These are phyloP conservation scores for Gobionotothen gibberifrons DNA, from an alignment of 2,797 vertebrate species.

Conservation along the genomic window DNA sequence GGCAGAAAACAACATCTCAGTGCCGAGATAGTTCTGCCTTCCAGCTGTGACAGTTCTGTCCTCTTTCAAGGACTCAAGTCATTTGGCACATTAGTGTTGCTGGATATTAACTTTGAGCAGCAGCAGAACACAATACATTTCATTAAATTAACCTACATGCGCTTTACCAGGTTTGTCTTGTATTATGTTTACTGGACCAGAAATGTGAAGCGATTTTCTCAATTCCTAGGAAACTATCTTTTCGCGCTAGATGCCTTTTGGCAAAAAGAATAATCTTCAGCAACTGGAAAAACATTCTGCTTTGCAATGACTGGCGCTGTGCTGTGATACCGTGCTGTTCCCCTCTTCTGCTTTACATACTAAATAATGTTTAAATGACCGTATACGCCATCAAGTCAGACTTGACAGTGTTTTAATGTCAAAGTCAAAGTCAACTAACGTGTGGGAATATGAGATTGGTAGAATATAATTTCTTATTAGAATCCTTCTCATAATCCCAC, in stretches of 20 bases:
- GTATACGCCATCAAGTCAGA: no score
- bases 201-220: background rate
- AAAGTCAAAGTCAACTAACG: no score
- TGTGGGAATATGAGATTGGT: no score
- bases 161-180: background rate
- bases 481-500: no score
- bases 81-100: background rate
- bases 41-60: background rate
- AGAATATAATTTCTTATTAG: no score
- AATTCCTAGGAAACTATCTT: no score
- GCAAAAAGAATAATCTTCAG: background rate
- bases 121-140: background rate
- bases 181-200: background rate
- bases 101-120: background rate
- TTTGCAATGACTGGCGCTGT: background rate
- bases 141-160: background rate
- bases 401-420: no score
- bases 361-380: background rate
- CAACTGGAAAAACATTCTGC: background rate
- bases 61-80: background rate
- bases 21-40: background rate
- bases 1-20: background rate
- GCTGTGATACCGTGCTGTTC: background rate
- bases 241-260: background rate
- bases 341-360: background rate